Percentiles rank a stretch among this genome's conserved stretches.
phyloP scores from a whole-genome alignment of 2,888 invertebrate species.

The Callimorpha dominula region DNA sequence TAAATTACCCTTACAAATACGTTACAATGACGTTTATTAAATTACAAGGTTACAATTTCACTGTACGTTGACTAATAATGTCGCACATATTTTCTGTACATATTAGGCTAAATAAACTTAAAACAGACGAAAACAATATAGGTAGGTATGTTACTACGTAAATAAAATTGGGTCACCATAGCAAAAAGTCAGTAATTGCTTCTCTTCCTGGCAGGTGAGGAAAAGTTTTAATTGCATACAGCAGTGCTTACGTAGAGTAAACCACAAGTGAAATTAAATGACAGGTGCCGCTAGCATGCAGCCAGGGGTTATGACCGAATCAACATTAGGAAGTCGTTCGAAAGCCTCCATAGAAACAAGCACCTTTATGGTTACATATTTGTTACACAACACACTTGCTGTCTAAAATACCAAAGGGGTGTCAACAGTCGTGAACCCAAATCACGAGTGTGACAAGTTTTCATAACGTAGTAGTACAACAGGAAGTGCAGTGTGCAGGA shows the following conservation, averaged over 20 bases:
- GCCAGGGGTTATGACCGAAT: neutral
- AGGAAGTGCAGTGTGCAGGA: slow-evolving; percentile 59
- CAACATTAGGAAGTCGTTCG: neutral
- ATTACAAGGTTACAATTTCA: too few species aligned
- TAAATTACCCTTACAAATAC: too few species aligned
- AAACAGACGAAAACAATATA: too few species aligned
- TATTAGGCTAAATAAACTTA: neutral
- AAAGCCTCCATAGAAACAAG: neutral
- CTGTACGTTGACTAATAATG: neutral
- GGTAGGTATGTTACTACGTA: too few species aligned
- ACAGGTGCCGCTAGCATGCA: neutral
- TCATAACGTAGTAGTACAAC: slow-evolving; percentile 34
- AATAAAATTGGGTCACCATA: too few species aligned
- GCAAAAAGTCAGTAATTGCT: too few species aligned
- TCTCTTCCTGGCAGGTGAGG: neutral
- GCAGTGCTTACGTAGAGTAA: neutral
- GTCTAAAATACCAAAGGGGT: slow-evolving; percentile 13
- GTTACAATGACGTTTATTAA: too few species aligned
- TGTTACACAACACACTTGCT: slow-evolving; percentile 5
- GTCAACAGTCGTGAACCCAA: slow-evolving; percentile 21
- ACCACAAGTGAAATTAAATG: neutral
- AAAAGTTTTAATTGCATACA: neutral
- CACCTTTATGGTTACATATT: slow-evolving; percentile 6
- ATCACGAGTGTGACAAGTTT: slow-evolving; percentile 53
- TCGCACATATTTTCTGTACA: neutral